Percentiles rank a stretch among this genome's conserved stretches.
Evolutionary conservation across 1,140 invertebrate genomes (phyloP).

Genomic region (Paraescarpia echinospica): DNA sequence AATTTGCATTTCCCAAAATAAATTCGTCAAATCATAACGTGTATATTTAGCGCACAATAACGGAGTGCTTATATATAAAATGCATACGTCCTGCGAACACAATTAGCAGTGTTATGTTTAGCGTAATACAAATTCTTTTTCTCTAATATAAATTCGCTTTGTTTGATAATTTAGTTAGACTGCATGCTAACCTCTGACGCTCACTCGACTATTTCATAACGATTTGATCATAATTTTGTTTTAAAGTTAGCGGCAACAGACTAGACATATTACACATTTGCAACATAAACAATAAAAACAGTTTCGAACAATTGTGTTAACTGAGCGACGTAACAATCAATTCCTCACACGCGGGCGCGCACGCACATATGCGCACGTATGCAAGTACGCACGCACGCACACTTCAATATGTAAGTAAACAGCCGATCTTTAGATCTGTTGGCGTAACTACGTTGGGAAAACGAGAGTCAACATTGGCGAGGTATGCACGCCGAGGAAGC

Average conservation of each 20-base stretch:
- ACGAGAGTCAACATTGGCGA: neutral
- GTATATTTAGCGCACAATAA: neutral
- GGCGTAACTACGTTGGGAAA: neutral
- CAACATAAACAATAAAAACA: too few species aligned
- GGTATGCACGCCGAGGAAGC: neutral
- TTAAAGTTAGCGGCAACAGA: too few species aligned
- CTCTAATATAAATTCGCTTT: too few species aligned
- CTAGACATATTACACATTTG: too few species aligned
- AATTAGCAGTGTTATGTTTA: neutral
- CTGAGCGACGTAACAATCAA: neutral
- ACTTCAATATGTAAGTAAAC: neutral
- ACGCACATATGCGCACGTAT: conserved; percentile 7
- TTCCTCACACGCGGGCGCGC: neutral
- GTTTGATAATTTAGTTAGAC: too few species aligned
- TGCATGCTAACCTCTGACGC: too few species aligned
- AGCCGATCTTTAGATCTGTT: neutral
- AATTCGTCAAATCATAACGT: neutral
- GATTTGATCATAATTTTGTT: too few species aligned
- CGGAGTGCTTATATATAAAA: neutral
- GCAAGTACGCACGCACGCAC: neutral
- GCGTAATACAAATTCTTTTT: neutral
- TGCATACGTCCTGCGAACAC: neutral
- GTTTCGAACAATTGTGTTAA: neutral
- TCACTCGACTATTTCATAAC: too few species aligned
- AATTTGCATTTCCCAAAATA: neutral